Base-by-base conservation (phyloP, 2,888 invertebrate genomes). In the Tenthredo livida region DNA sequence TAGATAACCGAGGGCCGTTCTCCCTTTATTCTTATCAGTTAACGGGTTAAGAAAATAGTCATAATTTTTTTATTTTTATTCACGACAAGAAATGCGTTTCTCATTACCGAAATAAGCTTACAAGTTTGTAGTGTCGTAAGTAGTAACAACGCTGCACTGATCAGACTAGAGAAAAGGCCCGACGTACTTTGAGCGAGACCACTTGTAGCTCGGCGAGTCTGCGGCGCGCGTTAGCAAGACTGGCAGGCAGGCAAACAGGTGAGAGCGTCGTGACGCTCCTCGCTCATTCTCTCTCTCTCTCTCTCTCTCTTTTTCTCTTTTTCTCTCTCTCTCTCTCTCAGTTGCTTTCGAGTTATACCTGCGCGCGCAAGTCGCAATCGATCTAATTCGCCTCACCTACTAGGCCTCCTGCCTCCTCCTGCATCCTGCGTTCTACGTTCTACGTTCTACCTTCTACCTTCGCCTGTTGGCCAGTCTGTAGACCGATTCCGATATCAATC, bases 141-240 rank as follows among this genome's bases (percentile, higher is more conserved):
- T 77, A 33, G 77, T 77, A 77, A 50, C 17, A 73, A 73, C 72
- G 72, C 25, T 43, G 29, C 77, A 77, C 77, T 77, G 77, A 77
- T 77, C 72, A 77, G 75, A 50, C 77, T 21, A 6, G n/a, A 50
- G 40, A 58, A n/a, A 40, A 50, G 10, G 40, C 80, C 25, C n/a
- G 40, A 25, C 37, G 58, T 61, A 80, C 40, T n/a, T 80, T 21
- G 83, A 84, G 47, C 83, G 33, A 84, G 75, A 85, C 89, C 90
- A 89, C 90, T 90, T 89, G 90, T 89, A 89, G 89, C 88, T 86
- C 90, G 88, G 89, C 89, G 89, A 90, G 89, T 91, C 91, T 91
- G 89, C 89, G 91, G 89, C 83, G 89, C 90, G 91, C 91, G 90
- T 91, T 88, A 90, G 91, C 91, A 88, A 90, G 90, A 91, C 91